Percentiles rank a stretch among this genome's conserved stretches.
Evolutionary conservation across 1,140 invertebrate genomes (phyloP).

Genomic region (Babylonia areolata): DNA sequence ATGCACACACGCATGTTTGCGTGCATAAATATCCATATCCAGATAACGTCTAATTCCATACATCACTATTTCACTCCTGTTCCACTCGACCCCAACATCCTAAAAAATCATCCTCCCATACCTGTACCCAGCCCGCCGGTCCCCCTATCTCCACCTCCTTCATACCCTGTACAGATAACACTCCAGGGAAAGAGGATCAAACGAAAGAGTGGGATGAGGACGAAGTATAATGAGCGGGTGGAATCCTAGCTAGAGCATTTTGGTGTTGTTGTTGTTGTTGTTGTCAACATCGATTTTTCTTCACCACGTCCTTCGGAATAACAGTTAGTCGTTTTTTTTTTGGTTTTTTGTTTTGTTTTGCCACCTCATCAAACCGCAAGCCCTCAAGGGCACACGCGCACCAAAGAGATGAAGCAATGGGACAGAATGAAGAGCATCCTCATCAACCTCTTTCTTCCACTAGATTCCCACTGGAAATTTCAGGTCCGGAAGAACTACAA

Average conservation of each 20-base stretch:
- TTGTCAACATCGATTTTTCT: background rate
- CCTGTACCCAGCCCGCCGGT: background rate
- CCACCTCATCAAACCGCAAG: background rate
- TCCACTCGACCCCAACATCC: background rate
- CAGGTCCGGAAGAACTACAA: background rate
- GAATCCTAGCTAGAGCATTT: background rate
- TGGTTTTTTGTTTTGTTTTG: no score
- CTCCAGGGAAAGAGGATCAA: background rate
- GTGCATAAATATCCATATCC: background rate
- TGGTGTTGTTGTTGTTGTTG: no score
- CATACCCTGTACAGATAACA: background rate
- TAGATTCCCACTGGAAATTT: background rate
- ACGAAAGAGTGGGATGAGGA: background rate
- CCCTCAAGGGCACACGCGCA: background rate
- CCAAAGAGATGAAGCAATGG: background rate
- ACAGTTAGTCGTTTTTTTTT: conserved; percentile 36
- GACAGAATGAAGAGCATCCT: no score
- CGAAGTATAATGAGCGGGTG: background rate
- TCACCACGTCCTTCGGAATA: background rate
- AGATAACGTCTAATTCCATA: background rate
- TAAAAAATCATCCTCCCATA: background rate
- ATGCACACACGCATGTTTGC: no score
- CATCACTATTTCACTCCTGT: background rate
- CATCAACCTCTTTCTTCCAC: no score
- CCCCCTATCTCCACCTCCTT: background rate